Conservation (phyloP, 1,140 invertebrate genomes). For the honey bee (Apis mellifera) region DNA sequence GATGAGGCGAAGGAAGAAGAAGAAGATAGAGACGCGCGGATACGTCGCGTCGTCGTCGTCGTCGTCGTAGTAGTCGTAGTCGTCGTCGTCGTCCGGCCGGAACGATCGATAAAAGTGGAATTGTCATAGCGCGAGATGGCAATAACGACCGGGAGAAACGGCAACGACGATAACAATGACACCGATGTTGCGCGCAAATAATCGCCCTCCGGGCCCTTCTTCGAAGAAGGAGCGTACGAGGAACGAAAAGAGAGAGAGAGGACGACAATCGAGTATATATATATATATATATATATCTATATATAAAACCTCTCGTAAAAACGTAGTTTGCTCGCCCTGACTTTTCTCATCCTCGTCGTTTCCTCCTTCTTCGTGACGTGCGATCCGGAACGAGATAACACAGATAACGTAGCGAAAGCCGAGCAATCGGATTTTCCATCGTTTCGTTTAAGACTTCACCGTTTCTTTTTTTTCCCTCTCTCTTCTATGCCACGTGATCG, state of each 20-base stretch:
- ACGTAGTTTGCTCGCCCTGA: too few relatives aligned
- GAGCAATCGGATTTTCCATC: conserved; percentile 5
- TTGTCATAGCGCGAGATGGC: conserved; percentile 67
- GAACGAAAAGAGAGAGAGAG: too few relatives aligned
- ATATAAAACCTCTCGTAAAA: not conserved
- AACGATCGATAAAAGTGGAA: conserved; percentile 70
- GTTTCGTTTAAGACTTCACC: too few relatives aligned
- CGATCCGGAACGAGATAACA: not conserved
- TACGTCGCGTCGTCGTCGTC: conserved; percentile 1
- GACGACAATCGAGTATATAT: too few relatives aligned
- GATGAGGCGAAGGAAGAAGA: conserved; percentile 36
- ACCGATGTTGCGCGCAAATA: conserved; percentile 34
- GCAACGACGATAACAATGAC: conserved; percentile 38
- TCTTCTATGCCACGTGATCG: not conserved
- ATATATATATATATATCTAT: too few relatives aligned
- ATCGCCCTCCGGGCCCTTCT: conserved; percentile 42
- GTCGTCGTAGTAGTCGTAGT: too few relatives aligned
- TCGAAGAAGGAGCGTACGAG: not conserved
- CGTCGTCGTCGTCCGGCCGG: conserved; percentile 51
- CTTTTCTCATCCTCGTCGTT: not conserved
- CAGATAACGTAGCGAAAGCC: too few relatives aligned
- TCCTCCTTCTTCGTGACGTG: not conserved
- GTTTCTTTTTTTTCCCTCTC: not conserved
- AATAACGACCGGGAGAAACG: conserved; percentile 55
- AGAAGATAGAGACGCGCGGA: conserved; percentile 40